Conservation (phyloP, 2,113 vertebrate species). For the Sinocyclocheilus maitianheensis region DNA sequence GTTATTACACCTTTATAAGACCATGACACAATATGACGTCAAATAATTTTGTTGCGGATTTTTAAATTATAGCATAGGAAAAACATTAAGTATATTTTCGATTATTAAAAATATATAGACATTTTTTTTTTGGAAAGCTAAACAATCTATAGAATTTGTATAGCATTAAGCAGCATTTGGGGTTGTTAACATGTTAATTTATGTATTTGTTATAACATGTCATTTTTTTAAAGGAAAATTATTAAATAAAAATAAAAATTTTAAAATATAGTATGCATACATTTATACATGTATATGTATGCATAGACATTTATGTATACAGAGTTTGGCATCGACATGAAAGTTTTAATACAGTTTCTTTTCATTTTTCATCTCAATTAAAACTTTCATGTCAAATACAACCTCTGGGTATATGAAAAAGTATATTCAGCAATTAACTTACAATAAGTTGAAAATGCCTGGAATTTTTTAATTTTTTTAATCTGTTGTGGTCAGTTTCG, state of each 20-base stretch:
- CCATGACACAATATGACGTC: not conserved
- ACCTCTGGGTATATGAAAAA: not conserved
- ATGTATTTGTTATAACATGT: too few species aligned
- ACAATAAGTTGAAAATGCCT: not conserved
- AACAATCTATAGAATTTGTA: too few species aligned
- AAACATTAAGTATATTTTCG: too few species aligned
- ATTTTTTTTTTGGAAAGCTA: too few species aligned
- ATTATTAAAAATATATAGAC: too few species aligned
- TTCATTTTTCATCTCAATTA: not conserved
- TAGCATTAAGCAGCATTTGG: too few species aligned
- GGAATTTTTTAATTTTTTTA: not conserved
- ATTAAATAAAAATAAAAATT: too few species aligned
- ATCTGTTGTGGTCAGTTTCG: constrained; percentile 37
- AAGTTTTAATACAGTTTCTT: not conserved
- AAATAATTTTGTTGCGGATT: not conserved
- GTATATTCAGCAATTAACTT: not conserved
- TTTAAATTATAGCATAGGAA: too few species aligned
- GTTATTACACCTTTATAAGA: constrained; percentile 15
- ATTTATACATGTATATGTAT: too few species aligned
- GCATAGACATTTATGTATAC: not conserved
- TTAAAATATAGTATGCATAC: too few species aligned
- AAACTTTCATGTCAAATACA: not conserved
- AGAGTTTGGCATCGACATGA: not conserved
- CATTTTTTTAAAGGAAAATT: too few species aligned
- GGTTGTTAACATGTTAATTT: too few species aligned